phyloP scores from a whole-genome alignment of 2,113 vertebrate genomes.

The Noturus placidus region DNA sequence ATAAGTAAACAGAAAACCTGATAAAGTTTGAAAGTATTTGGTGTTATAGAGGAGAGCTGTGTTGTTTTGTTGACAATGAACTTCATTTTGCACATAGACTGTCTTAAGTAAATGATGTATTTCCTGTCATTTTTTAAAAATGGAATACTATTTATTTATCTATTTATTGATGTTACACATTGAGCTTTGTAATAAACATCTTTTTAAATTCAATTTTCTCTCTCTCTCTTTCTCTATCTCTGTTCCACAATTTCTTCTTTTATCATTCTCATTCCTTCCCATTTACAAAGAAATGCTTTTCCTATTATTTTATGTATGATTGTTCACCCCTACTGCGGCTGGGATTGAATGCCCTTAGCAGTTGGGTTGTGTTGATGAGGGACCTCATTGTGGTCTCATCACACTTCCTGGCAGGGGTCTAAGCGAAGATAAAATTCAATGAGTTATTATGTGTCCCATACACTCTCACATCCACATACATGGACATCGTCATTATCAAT shows the following conservation, averaged over 20 bases:
- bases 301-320: not conserved
- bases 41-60: not conserved
- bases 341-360: slow-evolving; percentile 25
- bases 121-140: not conserved
- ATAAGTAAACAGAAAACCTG: not conserved
- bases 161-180: too few species aligned
- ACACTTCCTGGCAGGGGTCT: slow-evolving; percentile 14
- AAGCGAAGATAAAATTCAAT: slow-evolving; percentile 10
- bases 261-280: not conserved
- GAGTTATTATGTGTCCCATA: not conserved
- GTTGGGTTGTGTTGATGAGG: slow-evolving; percentile 24
- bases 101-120: too few species aligned
- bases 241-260: not conserved
- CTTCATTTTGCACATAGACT: not conserved
- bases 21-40: not conserved
- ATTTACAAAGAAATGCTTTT: slow-evolving; percentile 1
- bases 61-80: not conserved
- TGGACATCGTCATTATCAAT: not conserved
- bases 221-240: not conserved
- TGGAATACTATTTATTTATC: too few species aligned
- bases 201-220: too few species aligned
- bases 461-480: not conserved
- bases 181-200: too few species aligned
- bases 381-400: slow-evolving; percentile 33
- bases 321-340: slow-evolving; percentile 9